phyloP scores from a whole-genome alignment of 2,888 invertebrate species.

The Catocala sponsa region DNA sequence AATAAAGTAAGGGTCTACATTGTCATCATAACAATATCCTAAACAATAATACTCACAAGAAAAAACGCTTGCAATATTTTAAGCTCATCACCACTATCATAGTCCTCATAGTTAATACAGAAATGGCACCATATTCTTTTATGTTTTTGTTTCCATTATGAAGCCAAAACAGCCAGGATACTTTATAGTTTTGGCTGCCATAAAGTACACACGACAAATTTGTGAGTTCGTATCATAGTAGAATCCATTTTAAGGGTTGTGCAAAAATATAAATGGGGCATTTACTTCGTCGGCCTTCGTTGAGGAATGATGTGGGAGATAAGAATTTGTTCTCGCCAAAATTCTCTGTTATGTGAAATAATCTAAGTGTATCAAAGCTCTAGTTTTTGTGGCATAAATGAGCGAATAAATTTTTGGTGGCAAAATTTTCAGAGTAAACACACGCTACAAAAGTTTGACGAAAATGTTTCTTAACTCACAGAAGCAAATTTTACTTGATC shows the following conservation, averaged over 20 bases:
- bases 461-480: conserved; percentile 1
- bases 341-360: conserved; percentile 45
- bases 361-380: conserved; percentile 31
- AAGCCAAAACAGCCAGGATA: conserved; percentile 2
- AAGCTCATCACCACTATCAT: conserved; percentile 1
- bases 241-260: conserved; percentile 44
- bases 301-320: conserved; percentile 58
- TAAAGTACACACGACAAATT: conserved; percentile 39
- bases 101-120: conserved; percentile 10
- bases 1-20: no score
- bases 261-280: conserved; percentile 62
- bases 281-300: conserved; percentile 50
- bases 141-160: conserved; percentile 12
- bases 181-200: conserved; percentile 29
- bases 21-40: no score
- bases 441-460: not conserved
- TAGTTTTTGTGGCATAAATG: conserved; percentile 31
- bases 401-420: conserved; percentile 13
- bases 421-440: conserved; percentile 14
- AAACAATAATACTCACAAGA: no score
- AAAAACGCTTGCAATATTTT: not conserved
- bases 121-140: conserved; percentile 9
- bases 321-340: conserved; percentile 52
- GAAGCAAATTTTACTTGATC: conserved; percentile 8
- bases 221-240: conserved; percentile 40